Evolutionary conservation across 2,113 vertebrate species (phyloP).

Genomic region (Enhydra lutris): DNA sequence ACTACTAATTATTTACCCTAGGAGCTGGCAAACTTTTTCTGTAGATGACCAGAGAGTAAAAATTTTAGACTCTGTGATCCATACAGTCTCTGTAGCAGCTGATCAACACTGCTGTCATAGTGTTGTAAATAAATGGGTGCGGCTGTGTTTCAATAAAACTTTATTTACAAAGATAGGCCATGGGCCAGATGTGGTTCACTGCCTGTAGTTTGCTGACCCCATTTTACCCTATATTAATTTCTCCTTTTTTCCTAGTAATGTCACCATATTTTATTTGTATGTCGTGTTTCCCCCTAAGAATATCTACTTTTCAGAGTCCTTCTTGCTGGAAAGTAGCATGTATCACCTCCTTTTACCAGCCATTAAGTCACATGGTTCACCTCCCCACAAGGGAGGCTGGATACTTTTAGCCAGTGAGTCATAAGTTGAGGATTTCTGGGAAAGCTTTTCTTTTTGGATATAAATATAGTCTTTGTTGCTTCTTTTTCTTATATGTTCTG

Average conservation of each 20-base stretch:
- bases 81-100: neutral
- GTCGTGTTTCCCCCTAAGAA: neutral
- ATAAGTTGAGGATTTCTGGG: neutral
- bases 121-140: neutral
- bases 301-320: neutral
- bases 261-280: neutral
- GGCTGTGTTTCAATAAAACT: neutral
- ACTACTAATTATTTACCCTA: neutral
- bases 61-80: neutral
- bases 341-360: no score
- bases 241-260: neutral
- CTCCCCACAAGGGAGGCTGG: no score
- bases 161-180: neutral
- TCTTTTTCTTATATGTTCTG: neutral
- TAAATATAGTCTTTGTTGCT: neutral
- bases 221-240: neutral
- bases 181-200: neutral
- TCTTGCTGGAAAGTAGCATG: no score
- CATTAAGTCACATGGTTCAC: no score
- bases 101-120: neutral
- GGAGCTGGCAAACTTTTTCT: neutral
- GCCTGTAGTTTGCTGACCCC: neutral
- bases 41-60: neutral
- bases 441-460: neutral
- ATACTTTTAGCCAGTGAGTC: neutral